phyloP scores from a whole-genome alignment of 1,140 invertebrate species.

The Metaphire vulgaris region DNA sequence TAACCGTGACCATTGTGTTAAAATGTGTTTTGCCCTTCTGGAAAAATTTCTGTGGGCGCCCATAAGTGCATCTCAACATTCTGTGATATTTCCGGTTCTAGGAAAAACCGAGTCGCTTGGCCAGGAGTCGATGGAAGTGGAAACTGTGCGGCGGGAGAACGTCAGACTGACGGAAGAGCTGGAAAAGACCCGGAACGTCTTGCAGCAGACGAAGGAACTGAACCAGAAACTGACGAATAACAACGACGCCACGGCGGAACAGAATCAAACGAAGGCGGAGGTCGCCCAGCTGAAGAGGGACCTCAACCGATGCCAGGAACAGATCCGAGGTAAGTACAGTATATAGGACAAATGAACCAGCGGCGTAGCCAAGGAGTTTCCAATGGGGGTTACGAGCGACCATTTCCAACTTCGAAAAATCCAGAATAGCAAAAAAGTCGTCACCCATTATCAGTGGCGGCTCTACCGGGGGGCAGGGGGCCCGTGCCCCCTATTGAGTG shows the following conservation, averaged over 20 bases:
- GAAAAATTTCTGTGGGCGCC: background rate
- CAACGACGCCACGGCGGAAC: background rate
- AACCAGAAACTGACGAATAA: constrained; percentile 1
- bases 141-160: background rate
- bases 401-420: too few species aligned
- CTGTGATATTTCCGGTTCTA: background rate
- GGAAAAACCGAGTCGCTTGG: background rate
- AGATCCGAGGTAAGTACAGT: background rate
- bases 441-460: too few species aligned
- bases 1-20: background rate
- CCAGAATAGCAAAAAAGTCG: too few species aligned
- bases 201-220: background rate
- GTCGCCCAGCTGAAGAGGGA: background rate
- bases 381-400: too few species aligned
- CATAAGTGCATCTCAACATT: background rate
- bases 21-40: background rate
- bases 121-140: background rate
- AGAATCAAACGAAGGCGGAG: background rate
- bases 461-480: too few species aligned
- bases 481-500: too few species aligned
- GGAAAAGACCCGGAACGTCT: background rate
- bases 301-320: background rate
- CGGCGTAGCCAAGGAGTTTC: too few species aligned
- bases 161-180: background rate
- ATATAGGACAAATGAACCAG: too few species aligned